Percentiles rank a stretch among this genome's conserved stretches.
Evolutionary conservation across 2,797 vertebrate species (phyloP).

Genomic region (Apodemus agrarius): DNA sequence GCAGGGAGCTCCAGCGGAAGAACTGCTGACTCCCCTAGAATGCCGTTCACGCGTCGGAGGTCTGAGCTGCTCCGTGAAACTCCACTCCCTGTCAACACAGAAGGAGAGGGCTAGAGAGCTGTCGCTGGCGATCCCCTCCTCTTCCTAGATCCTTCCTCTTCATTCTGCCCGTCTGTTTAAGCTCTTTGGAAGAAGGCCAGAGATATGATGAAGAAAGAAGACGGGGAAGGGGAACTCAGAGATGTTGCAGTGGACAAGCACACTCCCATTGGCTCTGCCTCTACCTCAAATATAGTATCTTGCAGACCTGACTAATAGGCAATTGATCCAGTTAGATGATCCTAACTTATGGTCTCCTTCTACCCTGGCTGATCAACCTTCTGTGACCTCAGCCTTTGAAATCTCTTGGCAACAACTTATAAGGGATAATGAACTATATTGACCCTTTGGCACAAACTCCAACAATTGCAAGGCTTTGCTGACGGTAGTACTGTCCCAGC

Average conservation of each 20-base stretch:
- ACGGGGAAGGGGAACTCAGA: neutral
- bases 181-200: neutral
- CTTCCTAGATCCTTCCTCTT: neutral
- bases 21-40: slow-evolving; percentile 22
- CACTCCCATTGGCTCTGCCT: neutral
- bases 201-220: neutral
- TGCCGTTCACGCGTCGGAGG: neutral
- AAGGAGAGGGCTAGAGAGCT: neutral
- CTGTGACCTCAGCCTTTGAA: neutral
- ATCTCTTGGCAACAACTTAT: neutral
- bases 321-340: neutral
- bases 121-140: too few species aligned
- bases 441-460: neutral
- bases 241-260: neutral
- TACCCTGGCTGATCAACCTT: neutral
- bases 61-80: neutral
- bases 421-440: neutral
- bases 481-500: neutral
- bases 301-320: neutral
- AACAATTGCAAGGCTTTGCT: neutral
- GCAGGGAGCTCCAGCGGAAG: neutral
- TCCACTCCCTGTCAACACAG: slow-evolving; percentile 61
- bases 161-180: neutral
- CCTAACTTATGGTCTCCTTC: neutral
- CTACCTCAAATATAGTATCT: neutral